Evolutionary conservation across 2,113 vertebrate genomes (phyloP).

Genomic region (Melanerpes formicivorus): DNA sequence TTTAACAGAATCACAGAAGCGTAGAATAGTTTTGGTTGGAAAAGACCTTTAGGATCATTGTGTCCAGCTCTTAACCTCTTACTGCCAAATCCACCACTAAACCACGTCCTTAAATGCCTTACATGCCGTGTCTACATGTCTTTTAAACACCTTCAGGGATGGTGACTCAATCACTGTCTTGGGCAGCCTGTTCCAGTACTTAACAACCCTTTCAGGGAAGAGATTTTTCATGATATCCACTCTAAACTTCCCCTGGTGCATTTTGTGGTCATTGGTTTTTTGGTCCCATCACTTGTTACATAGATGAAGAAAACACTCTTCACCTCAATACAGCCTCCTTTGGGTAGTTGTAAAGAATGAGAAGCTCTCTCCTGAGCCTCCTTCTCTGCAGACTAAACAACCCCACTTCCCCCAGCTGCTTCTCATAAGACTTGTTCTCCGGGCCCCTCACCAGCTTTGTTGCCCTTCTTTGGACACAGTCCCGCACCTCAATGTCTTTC

Average conservation of each 20-base stretch:
- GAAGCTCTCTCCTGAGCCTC: not conserved
- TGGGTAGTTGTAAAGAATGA: not conserved
- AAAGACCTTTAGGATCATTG: not conserved
- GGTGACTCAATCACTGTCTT: not conserved
- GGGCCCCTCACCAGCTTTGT: rapidly evolving
- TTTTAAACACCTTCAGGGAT: not conserved
- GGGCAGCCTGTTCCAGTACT: not conserved
- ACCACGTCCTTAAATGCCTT: not conserved
- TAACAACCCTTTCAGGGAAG: not conserved
- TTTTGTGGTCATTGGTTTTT: not conserved
- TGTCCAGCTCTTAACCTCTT: not conserved
- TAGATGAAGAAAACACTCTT: not conserved
- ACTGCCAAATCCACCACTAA: not conserved
- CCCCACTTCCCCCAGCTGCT: not conserved
- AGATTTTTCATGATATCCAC: not conserved
- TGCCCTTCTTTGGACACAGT: rapidly evolving
- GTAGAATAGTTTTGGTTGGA: not conserved
- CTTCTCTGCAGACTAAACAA: not conserved
- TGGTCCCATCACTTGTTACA: too few species aligned
- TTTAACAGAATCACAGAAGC: not conserved
- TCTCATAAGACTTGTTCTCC: not conserved
- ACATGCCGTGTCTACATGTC: not conserved
- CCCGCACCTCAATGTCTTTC: not conserved
- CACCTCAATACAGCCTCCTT: not conserved
- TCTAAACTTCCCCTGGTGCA: not conserved